These are phyloP conservation scores for Tachypleus tridentatus DNA, from an alignment of 1,140 invertebrate genomes.

Conservation along the genomic window DNA sequence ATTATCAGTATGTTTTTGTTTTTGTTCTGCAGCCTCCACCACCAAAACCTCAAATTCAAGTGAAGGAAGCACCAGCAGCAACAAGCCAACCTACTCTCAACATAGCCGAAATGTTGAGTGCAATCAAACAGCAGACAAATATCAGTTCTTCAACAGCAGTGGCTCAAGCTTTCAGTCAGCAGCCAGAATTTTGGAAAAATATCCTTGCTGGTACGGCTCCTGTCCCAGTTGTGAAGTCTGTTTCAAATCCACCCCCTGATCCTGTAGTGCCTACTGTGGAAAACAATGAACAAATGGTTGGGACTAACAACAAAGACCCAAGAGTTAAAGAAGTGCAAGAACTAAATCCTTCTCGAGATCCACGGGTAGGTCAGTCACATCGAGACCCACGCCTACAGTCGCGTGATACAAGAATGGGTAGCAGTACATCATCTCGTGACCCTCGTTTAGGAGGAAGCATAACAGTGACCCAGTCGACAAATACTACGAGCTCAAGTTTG, in stretches of 20 bases:
- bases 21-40: neutral
- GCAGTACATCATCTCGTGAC: neutral
- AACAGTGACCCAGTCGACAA: neutral
- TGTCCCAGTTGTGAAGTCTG: neutral
- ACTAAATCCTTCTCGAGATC: too few species aligned
- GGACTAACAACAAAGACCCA: neutral
- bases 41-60: neutral
- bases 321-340: neutral
- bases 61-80: neutral
- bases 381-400: constrained; percentile 18
- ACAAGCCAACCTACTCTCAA: constrained; percentile 2
- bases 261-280: neutral
- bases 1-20: too few species aligned
- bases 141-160: neutral
- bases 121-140: constrained; percentile 8
- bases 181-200: constrained; percentile 17
- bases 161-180: neutral
- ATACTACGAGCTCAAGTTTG: too few species aligned
- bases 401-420: constrained; percentile 12
- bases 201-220: constrained; percentile 4
- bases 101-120: constrained; percentile 16
- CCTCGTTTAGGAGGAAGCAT: neutral
- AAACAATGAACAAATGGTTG: neutral
- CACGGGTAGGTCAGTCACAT: neutral
- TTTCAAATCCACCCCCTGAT: neutral